Base-by-base conservation (phyloP, 2,113 vertebrate species). In the Elephas maximus region DNA sequence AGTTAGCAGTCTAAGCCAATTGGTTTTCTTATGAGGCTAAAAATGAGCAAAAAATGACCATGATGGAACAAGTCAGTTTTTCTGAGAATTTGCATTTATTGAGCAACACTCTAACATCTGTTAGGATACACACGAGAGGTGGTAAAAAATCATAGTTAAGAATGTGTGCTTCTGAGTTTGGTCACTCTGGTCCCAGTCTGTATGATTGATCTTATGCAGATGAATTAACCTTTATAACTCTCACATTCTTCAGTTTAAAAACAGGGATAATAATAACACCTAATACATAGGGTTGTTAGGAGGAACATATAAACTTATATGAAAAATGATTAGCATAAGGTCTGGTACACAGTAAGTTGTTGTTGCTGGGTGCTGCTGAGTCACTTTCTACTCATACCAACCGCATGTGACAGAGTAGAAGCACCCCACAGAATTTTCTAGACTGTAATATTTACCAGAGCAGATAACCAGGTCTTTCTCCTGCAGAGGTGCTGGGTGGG, bases 21-120 rank as follows among this genome's bases (percentile, higher is more conserved):
- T 88, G 88, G 76, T 63, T 95, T 93, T 90, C 77, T 92, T 88
- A 85, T 79, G 87, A 94, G 71, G 73, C 45, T 92, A 94, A 94
- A 96, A 94, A 95, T 79, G 85, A 95, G 45, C 20, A 71, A 95
- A 93, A 93, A 79, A 86, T 65, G 33, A 51, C 37, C 30, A 11
- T 63, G 41, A 79, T 82, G 65, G 21, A 48, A 44, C 6, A 67
- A 65, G 83, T 91, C 23, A 44, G 69, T 93, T 96, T 81, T 86
- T 90, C 60, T 87, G 33, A 30, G 45, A 84, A 93, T 91, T 88
- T 81, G 14, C 33, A 94, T 73, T 73, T 91, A 80, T 85, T 62
- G 78, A 90, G 41, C 30, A 94, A 91, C 44, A 76, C 80, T 92
- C 81, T 41, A 78, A 8, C 26, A 33, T 85, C 65, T 89, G 6